Base-by-base conservation (phyloP, 2,888 invertebrate species). In the Caenorhabditis macrosperma region DNA sequence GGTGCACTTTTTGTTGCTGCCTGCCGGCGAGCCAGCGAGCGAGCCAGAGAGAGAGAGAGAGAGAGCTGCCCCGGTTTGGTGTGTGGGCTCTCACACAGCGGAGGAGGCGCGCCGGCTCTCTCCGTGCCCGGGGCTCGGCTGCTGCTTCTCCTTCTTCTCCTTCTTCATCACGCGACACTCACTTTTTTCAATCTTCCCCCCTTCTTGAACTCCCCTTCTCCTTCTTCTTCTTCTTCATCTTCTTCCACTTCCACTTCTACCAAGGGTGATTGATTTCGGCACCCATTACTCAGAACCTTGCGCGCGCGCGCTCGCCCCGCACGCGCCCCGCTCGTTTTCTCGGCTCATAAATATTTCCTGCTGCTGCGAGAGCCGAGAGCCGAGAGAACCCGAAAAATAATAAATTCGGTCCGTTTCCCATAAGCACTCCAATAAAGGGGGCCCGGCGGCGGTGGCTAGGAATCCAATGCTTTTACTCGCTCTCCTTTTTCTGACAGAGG, bases 1-100 rank as follows among this genome's bases (percentile, higher is more conserved):
- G n/a, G 69, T 69, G 77, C 77, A 69, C 69, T 69, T 77, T 77
- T 69, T 77, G 68, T 59, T 54, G 54, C 66, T 22, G n/a, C n/a
- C n/a, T n/a, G n/a, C n/a, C n/a, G n/a, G n/a, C n/a, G n/a, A n/a
- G n/a, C n/a, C n/a, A n/a, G n/a, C n/a, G n/a, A n/a, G n/a, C n/a
- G n/a, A n/a, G n/a, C n/a, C n/a, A n/a, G n/a, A n/a, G n/a, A n/a
- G n/a, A n/a, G n/a, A n/a, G n/a, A n/a, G n/a, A n/a, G n/a, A n/a
- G n/a, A n/a, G n/a, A n/a, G 50, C 63, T 55, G 46, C 50, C 44
- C 46, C 28, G 50, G 60, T 22, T 50, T 52, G 60, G 52, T 26
- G 60, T 22, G 26, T 52, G 64, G 52, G 50, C 48, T 60, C 24
- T n/a, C n/a, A n/a, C n/a, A n/a, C n/a, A n/a, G n/a, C n/a, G n/a